Percentiles rank a stretch among this genome's conserved stretches.
These are phyloP conservation scores for Dasyornis broadbenti DNA, from an alignment of 2,113 vertebrate genomes.

Conservation along the genomic window DNA sequence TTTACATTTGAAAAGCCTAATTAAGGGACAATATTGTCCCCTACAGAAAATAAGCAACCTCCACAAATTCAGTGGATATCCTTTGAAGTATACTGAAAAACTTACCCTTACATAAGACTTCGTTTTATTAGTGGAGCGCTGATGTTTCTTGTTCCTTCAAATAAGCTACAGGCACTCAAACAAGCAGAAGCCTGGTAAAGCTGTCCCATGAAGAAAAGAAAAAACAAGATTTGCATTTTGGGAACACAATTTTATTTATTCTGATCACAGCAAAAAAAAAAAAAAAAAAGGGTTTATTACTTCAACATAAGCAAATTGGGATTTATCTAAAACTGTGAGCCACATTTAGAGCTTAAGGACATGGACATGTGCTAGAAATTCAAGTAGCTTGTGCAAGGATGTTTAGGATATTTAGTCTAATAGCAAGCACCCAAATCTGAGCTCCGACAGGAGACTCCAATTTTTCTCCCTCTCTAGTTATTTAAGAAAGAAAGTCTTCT, in stretches of 20 bases:
- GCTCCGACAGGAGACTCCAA: not conserved
- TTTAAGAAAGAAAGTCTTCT: not conserved
- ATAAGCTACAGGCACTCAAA: not conserved
- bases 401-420: not conserved
- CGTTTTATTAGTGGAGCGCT: not conserved
- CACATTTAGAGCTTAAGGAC: not conserved
- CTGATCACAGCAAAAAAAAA: not conserved
- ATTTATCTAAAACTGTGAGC: not conserved
- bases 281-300: not conserved
- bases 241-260: not conserved
- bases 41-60: slow-evolving; percentile 40
- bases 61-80: slow-evolving; percentile 17
- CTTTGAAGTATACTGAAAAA: slow-evolving; percentile 41
- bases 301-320: not conserved
- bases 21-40: slow-evolving; percentile 38
- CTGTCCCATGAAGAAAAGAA: not conserved
- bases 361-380: accelerated
- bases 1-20: slow-evolving; percentile 61
- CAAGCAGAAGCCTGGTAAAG: not conserved
- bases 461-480: not conserved
- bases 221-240: not conserved
- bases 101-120: slow-evolving; percentile 2
- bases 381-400: not conserved
- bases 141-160: not conserved
- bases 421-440: not conserved